Conservation (phyloP, 2,888 invertebrate genomes). For the Escarpia spicata region DNA sequence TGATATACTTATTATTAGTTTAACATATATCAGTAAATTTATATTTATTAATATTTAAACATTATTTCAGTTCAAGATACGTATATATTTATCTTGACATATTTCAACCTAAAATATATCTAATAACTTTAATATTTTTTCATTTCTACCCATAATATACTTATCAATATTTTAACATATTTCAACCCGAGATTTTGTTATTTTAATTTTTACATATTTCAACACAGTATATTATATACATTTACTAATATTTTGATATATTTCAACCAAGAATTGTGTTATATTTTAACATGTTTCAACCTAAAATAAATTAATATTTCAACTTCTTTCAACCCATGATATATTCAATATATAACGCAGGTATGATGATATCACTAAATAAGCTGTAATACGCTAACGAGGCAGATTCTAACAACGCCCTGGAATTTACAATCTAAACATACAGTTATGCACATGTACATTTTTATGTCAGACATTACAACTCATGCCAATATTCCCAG, state of each 20-base stretch:
- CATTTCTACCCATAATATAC: too few species aligned
- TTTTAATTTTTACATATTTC: too few species aligned
- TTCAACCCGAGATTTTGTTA: too few species aligned
- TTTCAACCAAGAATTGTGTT: neutral
- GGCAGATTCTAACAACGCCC: neutral
- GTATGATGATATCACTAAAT: neutral
- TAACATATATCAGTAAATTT: too few species aligned
- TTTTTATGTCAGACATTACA: neutral
- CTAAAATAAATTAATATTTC: neutral
- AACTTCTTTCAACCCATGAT: neutral
- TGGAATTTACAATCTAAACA: neutral
- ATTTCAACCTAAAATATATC: too few species aligned
- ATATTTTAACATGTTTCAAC: too few species aligned
- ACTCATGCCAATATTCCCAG: neutral
- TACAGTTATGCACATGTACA: neutral
- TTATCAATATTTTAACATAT: too few species aligned
- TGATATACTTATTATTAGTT: too few species aligned
- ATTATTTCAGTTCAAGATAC: too few species aligned
- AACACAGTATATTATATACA: neutral
- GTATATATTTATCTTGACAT: too few species aligned
- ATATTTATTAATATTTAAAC: too few species aligned
- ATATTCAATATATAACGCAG: neutral
- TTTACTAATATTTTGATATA: neutral
- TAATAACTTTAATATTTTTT: too few species aligned
- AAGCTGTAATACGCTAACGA: neutral